Evolutionary conservation across 1,140 invertebrate genomes (phyloP), one percentile per base, ranked within the genome.

Genomic region (Lasioglossum albipes): DNA sequence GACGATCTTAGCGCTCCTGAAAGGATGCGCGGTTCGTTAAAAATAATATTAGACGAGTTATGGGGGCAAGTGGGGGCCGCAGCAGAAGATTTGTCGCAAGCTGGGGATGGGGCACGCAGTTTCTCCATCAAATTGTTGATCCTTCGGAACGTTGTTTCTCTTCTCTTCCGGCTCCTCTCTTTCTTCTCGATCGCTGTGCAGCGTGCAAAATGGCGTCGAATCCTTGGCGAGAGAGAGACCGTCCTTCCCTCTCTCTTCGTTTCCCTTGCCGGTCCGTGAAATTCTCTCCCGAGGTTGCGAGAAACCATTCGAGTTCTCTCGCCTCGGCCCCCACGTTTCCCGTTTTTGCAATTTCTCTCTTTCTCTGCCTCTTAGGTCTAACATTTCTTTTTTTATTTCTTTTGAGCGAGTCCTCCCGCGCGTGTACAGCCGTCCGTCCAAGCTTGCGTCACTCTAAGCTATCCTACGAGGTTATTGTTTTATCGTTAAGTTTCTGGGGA

Each of bases 371-470:
- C 64, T n/a, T 71, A 22, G 64, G n/a, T n/a, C 71, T 52, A 22
- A 41, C 59, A 27, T 65, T 18, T 5, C 57, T 64, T 61, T 41
- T n/a, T 71, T 16, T 65, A 16, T n/a, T 79, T 52, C 66, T 49
- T 49, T 65, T 59, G 66, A 49, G 9, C 59, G 71, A 36, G 68
- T 65, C 62, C 31, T 41, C 31, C 84, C 82, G 87, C 85, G 65
- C 61, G 41, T 66, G 74, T 64, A 81, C 54, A 81, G 84, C 82
- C 82, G 83, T 84, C 89, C 87, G 73, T 90, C 89, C 86, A 88
- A 90, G 89, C 80, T 86, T 88, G 16, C 5, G 85, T 89, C 71
- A 81, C 86, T 90, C 87, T 93, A 93, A 92, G 92, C 92, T 91
- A 93, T 90, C 92, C 92, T 92, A 93, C 92, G 89, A 89, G 87